A percentile compares a stretch with the other conserved stretches of the same genome.
phyloP scores from a whole-genome alignment of 2,113 vertebrate species.

The Cygnus atratus region DNA sequence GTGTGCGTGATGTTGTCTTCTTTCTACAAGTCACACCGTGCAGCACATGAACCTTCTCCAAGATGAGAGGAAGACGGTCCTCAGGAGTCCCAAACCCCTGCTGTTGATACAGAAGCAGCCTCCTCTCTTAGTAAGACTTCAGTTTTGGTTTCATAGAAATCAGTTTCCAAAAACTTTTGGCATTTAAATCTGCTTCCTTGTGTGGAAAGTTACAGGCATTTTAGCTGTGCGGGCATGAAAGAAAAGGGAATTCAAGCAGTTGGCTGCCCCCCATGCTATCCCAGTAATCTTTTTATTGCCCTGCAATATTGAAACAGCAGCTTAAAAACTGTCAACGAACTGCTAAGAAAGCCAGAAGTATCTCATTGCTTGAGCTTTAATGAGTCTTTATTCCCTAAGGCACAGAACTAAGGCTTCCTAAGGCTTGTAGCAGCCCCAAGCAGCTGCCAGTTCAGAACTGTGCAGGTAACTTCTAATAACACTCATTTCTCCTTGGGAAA shows the following conservation, averaged over 20 bases:
- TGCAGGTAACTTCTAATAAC: background rate
- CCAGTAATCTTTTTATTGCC: background rate
- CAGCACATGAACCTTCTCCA: background rate
- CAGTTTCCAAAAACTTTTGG: background rate
- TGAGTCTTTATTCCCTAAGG: background rate
- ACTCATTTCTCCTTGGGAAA: background rate
- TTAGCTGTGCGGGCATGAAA: background rate
- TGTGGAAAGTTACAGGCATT: rapidly evolving
- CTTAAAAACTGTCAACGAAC: background rate
- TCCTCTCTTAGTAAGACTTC: background rate
- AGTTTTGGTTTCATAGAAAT: background rate
- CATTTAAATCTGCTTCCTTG: background rate
- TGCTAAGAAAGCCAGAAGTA: background rate
- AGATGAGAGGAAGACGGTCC: no score
- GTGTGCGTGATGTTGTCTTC: background rate
- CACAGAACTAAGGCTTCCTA: background rate
- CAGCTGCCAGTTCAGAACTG: background rate
- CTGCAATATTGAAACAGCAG: background rate
- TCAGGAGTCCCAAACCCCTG: background rate
- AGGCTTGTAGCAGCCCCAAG: background rate
- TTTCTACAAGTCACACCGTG: rapidly evolving
- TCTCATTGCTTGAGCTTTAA: background rate
- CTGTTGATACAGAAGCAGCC: background rate
- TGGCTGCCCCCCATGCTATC: background rate
- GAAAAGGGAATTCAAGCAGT: background rate